Conservation (phyloP, 2,888 invertebrate species). For the Dryobota labecula region DNA sequence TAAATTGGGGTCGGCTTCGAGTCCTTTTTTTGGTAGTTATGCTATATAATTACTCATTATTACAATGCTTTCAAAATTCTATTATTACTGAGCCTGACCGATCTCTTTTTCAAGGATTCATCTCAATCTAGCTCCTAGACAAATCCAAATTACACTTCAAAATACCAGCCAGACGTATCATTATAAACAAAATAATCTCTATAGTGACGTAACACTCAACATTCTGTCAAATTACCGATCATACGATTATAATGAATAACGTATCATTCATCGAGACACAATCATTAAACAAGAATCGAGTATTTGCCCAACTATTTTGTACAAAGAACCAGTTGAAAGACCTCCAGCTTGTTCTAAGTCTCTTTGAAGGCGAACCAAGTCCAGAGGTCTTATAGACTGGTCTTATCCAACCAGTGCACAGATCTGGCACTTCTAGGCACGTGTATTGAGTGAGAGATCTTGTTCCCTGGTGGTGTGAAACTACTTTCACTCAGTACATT, state of each 20-base stretch:
- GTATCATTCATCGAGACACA: slow-evolving; percentile 60
- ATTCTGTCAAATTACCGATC: slow-evolving; percentile 52
- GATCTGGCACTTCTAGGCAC: background rate
- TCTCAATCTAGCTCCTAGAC: background rate
- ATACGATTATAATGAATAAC: slow-evolving; percentile 57
- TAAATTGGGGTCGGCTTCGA: background rate
- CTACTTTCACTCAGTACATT: slow-evolving; percentile 82
- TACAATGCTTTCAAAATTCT: background rate
- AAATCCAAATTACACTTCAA: slow-evolving; percentile 18
- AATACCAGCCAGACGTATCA: slow-evolving; percentile 11
- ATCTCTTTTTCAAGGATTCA: slow-evolving; percentile 43
- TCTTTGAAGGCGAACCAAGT: slow-evolving; percentile 5
- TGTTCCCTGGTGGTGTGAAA: slow-evolving; percentile 68
- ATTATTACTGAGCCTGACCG: background rate
- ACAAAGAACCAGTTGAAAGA: slow-evolving; percentile 41
- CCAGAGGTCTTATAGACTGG: slow-evolving; percentile 40
- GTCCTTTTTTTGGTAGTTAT: background rate
- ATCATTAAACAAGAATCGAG: slow-evolving; percentile 61
- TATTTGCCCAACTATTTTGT: slow-evolving; percentile 66
- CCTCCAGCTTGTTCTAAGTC: slow-evolving; percentile 7
- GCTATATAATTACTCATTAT: background rate
- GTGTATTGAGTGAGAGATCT: background rate
- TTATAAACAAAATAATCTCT: slow-evolving; percentile 27
- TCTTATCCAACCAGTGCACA: slow-evolving; percentile 25
- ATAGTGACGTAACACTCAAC: slow-evolving; percentile 26